phyloP scores from a whole-genome alignment of 2,888 invertebrate genomes.

The Netelia inedita region DNA sequence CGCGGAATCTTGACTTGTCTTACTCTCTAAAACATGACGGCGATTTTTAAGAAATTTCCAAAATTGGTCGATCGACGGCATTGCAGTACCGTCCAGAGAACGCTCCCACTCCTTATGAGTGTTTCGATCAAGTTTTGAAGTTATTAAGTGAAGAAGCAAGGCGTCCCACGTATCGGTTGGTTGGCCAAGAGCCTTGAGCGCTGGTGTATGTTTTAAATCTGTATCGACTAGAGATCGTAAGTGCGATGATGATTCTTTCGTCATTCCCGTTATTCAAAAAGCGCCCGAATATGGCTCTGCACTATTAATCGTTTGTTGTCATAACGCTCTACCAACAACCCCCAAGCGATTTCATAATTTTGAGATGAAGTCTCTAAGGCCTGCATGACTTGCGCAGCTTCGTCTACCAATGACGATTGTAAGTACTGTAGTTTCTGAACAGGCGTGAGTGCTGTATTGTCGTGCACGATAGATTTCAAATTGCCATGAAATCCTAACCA shows the following conservation, averaged over 20 bases:
- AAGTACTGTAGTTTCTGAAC: slow-evolving; percentile 41
- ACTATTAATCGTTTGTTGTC: slow-evolving; percentile 32
- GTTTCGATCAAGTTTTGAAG: slow-evolving; percentile 42
- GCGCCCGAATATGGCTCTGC: slow-evolving; percentile 36
- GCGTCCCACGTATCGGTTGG: slow-evolving; percentile 40
- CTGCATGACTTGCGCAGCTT: slow-evolving; percentile 29
- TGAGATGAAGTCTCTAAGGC: slow-evolving; percentile 25
- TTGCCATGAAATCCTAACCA: slow-evolving; percentile 32
- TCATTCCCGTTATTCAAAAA: slow-evolving; percentile 36
- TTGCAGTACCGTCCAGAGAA: background rate
- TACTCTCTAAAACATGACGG: slow-evolving; percentile 6
- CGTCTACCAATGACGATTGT: slow-evolving; percentile 1
- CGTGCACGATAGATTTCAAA: slow-evolving; percentile 25
- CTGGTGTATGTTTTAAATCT: slow-evolving; percentile 32
- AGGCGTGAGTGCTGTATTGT: background rate
- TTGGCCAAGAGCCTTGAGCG: slow-evolving; percentile 30
- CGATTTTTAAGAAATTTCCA: slow-evolving; percentile 12
- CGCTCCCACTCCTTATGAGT: slow-evolving; percentile 40
- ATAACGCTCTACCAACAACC: slow-evolving; percentile 7
- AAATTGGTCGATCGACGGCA: background rate
- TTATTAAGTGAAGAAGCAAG: slow-evolving; percentile 32
- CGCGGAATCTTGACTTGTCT: background rate
- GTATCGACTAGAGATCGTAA: slow-evolving; percentile 23
- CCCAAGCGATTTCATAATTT: slow-evolving; percentile 30
- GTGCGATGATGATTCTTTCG: slow-evolving; percentile 20